phyloP scores from a whole-genome alignment of 37 sponge, comb jelly and placozoan species.

The Cliona cf. orientalis region DNA sequence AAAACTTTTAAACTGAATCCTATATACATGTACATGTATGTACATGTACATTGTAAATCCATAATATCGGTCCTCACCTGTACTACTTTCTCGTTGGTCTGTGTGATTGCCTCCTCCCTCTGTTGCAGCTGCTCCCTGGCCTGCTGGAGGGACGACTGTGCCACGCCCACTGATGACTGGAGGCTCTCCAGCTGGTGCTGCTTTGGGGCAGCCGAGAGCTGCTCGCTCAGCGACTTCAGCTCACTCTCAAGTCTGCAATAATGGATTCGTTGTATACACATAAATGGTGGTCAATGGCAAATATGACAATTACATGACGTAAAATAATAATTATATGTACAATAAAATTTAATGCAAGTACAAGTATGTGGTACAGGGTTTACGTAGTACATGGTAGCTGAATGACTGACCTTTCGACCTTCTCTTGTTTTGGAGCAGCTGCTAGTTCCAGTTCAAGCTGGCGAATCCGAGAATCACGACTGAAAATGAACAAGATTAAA shows the following conservation, averaged over 20 bases:
- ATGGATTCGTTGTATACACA: too few species aligned
- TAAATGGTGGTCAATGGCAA: too few species aligned
- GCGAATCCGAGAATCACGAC: constrained; percentile 61
- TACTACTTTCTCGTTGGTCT: not conserved
- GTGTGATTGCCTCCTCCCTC: constrained; percentile 3
- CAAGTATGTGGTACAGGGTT: too few species aligned
- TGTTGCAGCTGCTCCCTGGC: constrained; percentile 41
- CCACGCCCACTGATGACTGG: constrained; percentile 25
- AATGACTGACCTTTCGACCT: constrained; percentile 58
- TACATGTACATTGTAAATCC: too few species aligned
- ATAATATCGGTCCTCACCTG: not conserved
- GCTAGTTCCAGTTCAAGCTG: constrained; percentile 71
- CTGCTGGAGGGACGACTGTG: constrained; percentile 45
- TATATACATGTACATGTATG: too few species aligned
- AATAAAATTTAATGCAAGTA: too few species aligned
- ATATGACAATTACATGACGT: too few species aligned
- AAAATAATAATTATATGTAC: too few species aligned
- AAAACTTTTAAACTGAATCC: too few species aligned
- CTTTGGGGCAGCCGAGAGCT: constrained; percentile 53
- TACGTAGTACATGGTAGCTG: too few species aligned
- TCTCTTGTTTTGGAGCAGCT: constrained; percentile 65
- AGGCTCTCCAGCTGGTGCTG: constrained; percentile 60
- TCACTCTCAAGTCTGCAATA: constrained; percentile 66
- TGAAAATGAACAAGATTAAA: constrained; percentile 1
- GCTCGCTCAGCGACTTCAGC: constrained; percentile 26